Percentiles rank a stretch among this genome's conserved stretches.
Conservation (phyloP, 2,113 vertebrate species). For the Chaenogobius annularis region DNA sequence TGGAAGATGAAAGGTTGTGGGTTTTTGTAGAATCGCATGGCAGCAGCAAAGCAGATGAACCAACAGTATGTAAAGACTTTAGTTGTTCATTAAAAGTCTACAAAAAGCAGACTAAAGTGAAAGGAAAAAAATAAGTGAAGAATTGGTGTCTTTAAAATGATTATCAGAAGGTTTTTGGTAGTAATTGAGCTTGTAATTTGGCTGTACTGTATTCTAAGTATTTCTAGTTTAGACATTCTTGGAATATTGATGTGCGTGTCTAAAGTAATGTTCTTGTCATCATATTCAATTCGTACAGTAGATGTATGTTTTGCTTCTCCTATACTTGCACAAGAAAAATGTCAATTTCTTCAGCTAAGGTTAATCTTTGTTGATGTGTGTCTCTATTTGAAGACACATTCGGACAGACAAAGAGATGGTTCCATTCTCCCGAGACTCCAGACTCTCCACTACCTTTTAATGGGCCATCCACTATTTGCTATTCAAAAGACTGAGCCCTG, state of each 20-base stretch:
- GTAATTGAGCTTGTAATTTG: too few relatives aligned
- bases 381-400: slow-evolving; percentile 55
- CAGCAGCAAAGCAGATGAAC: slow-evolving; percentile 50
- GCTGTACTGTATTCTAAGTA: background rate
- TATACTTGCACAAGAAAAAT: slow-evolving; percentile 15
- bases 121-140: background rate
- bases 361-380: slow-evolving; percentile 43
- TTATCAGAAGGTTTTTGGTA: too few relatives aligned
- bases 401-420: slow-evolving; percentile 52
- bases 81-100: background rate
- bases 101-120: background rate
- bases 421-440: slow-evolving; percentile 42
- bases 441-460: slow-evolving; percentile 56
- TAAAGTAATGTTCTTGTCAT: background rate
- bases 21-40: slow-evolving; percentile 63
- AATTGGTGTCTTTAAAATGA: too few relatives aligned
- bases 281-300: too few relatives aligned
- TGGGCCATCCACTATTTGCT: slow-evolving; percentile 45
- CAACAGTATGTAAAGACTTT: slow-evolving; percentile 23
- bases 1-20: slow-evolving; percentile 58
- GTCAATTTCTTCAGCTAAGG: slow-evolving; percentile 32
- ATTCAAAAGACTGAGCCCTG: slow-evolving; percentile 61
- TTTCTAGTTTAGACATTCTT: background rate
- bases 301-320: background rate
- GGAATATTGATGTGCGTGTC: background rate